These are phyloP conservation scores for Drosophila mettleri DNA, from an alignment of 2,888 invertebrate species.

Conservation along the genomic window DNA sequence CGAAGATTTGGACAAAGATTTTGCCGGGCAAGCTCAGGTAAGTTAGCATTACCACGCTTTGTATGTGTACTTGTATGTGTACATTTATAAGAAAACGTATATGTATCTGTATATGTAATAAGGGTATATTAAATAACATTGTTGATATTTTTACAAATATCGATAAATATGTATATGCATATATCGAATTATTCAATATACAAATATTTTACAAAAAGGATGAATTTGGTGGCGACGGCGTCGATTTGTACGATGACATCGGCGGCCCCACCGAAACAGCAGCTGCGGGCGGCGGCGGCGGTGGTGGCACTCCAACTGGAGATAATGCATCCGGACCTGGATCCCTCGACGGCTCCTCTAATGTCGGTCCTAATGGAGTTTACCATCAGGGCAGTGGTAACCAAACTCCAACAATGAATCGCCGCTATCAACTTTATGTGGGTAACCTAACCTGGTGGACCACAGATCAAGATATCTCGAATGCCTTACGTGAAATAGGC, in stretches of 20 bases:
- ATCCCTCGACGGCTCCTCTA: slow-evolving; percentile 85
- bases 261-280: slow-evolving; percentile 92
- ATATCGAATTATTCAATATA: slow-evolving; percentile 12
- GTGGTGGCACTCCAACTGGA: slow-evolving; percentile 84
- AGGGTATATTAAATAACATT: slow-evolving; percentile 48
- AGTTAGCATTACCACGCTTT: slow-evolving; percentile 31
- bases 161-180: slow-evolving; percentile 1
- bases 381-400: slow-evolving; percentile 90
- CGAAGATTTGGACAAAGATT: slow-evolving; percentile 98
- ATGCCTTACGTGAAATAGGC: slow-evolving; percentile 94
- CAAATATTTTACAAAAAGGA: slow-evolving; percentile 66
- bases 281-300: slow-evolving; percentile 91
- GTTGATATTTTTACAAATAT: slow-evolving; percentile 26
- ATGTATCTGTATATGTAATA: not conserved
- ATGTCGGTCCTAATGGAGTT: slow-evolving; percentile 89
- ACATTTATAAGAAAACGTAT: slow-evolving; percentile 12
- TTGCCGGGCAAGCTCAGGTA: slow-evolving; percentile 89
- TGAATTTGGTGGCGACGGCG: slow-evolving; percentile 88
- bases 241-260: slow-evolving; percentile 98
- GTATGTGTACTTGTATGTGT: slow-evolving; percentile 5
- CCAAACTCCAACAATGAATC: slow-evolving; percentile 89
- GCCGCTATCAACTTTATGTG: slow-evolving; percentile 96
- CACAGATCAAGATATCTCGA: slow-evolving; percentile 97
- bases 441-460: slow-evolving; percentile 99
- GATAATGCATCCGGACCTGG: slow-evolving; percentile 88